Conservation (phyloP, 2,888 invertebrate genomes). For the Alloplasta piceator region DNA sequence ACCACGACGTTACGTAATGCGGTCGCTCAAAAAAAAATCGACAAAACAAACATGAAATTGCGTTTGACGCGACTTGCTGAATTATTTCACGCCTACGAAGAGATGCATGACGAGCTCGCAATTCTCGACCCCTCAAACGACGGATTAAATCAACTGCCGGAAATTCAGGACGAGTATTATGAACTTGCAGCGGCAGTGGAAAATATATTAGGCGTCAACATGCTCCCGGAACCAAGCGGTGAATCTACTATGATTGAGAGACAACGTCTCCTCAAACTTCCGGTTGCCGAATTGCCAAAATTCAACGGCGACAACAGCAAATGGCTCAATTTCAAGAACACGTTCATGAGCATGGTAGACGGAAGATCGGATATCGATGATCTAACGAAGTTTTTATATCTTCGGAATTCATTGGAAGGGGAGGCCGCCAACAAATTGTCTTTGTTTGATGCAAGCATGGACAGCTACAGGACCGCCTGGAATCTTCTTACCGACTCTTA, state of each 20-base stretch:
- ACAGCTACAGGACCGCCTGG: slow-evolving; percentile 55
- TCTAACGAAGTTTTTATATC: slow-evolving; percentile 55
- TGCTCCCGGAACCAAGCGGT: slow-evolving; percentile 23
- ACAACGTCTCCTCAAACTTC: slow-evolving; percentile 47
- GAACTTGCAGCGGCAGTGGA: slow-evolving; percentile 37
- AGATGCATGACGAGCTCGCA: slow-evolving; percentile 36
- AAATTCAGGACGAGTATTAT: slow-evolving; percentile 41
- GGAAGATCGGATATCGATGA: slow-evolving; percentile 51
- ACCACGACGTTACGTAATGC: slow-evolving; percentile 19
- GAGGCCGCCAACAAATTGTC: slow-evolving; percentile 48
- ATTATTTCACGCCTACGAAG: slow-evolving; percentile 37
- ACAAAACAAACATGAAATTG: slow-evolving; percentile 11
- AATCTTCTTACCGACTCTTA: slow-evolving; percentile 34
- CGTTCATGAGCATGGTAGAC: slow-evolving; percentile 55
- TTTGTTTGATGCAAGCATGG: slow-evolving; percentile 41
- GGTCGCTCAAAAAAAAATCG: slow-evolving; percentile 17
- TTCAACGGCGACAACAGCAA: slow-evolving; percentile 62
- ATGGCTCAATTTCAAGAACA: slow-evolving; percentile 55
- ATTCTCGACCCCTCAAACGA: slow-evolving; percentile 1
- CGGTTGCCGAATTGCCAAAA: slow-evolving; percentile 53
- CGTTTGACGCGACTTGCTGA: slow-evolving; percentile 40
- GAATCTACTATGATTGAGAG: slow-evolving; percentile 41
- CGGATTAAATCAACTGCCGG: slow-evolving; percentile 4
- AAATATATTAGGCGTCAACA: slow-evolving; percentile 33
- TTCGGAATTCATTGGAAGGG: slow-evolving; percentile 43